Evolutionary conservation across 2,888 invertebrate genomes (phyloP).

Genomic region (Leptarthrus brevirostris): DNA sequence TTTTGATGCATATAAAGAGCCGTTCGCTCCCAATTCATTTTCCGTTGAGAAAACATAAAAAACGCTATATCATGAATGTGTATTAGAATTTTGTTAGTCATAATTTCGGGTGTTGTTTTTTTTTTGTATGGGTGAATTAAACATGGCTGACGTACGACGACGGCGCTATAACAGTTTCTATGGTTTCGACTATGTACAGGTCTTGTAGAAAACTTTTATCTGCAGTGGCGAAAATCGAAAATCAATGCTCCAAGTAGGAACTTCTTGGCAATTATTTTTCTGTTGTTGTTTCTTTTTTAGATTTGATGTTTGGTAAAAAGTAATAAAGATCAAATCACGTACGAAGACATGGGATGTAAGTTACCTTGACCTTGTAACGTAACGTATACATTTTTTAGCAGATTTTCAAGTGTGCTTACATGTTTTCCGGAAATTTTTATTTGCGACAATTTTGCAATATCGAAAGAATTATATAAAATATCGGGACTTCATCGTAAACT

Average conservation of each 20-base stretch:
- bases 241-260: constrained; percentile 21
- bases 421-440: too few species aligned
- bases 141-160: constrained; percentile 36
- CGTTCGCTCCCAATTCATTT: constrained; percentile 29
- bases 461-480: too few species aligned
- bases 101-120: not conserved
- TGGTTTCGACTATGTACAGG: constrained; percentile 34
- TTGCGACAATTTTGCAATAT: too few species aligned
- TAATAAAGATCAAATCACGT: too few species aligned
- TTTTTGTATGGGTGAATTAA: not conserved
- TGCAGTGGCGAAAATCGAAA: constrained; percentile 42
- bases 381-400: too few species aligned
- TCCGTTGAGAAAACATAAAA: constrained; percentile 28
- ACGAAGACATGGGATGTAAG: too few species aligned
- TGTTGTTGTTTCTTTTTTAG: too few species aligned
- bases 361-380: too few species aligned
- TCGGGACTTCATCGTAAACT: too few species aligned
- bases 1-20: not conserved
- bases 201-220: constrained; percentile 35
- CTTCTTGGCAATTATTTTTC: too few species aligned
- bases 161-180: constrained; percentile 42
- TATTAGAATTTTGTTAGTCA: constrained; percentile 3
- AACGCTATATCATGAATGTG: not conserved
- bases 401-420: too few species aligned
- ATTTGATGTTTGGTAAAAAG: too few species aligned